These are phyloP conservation scores for Hucho hucho DNA, from an alignment of 2,113 vertebrate species.

Conservation along the genomic window DNA sequence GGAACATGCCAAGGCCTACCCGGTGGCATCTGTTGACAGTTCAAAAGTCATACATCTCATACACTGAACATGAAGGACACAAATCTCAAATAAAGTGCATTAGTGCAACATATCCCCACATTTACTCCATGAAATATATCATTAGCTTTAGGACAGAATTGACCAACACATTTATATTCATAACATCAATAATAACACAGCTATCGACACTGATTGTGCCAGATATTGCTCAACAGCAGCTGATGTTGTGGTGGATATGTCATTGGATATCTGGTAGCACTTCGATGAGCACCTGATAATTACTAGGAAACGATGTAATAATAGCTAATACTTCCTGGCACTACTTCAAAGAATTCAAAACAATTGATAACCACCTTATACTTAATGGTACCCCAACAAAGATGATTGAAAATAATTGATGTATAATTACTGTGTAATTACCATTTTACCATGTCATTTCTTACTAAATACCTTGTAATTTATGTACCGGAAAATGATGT, in stretches of 20 bases:
- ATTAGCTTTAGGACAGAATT: conserved; percentile 1
- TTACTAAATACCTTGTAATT: no score
- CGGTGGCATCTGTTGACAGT: conserved; percentile 6
- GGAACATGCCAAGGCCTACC: not conserved
- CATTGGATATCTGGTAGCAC: no score
- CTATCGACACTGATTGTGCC: not conserved
- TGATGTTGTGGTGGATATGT: not conserved
- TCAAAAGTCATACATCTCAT: not conserved
- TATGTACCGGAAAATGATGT: no score
- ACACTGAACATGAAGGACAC: conserved; percentile 20
- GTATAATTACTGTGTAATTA: no score
- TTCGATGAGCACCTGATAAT: no score
- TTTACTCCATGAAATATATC: conserved; percentile 4
- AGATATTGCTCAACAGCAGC: conserved; percentile 15
- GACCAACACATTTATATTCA: conserved; percentile 20
- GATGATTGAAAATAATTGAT: no score
- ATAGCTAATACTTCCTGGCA: no score
- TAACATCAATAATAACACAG: conserved; percentile 14
- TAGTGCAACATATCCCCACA: conserved; percentile 48
- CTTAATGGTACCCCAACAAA: no score
- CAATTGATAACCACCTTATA: no score
- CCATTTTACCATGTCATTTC: no score
- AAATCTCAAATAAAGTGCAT: conserved; percentile 36
- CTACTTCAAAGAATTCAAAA: no score
- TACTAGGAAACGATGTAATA: no score